phyloP scores from a whole-genome alignment of 2,888 invertebrate genomes.

The Brenthis daphne region DNA sequence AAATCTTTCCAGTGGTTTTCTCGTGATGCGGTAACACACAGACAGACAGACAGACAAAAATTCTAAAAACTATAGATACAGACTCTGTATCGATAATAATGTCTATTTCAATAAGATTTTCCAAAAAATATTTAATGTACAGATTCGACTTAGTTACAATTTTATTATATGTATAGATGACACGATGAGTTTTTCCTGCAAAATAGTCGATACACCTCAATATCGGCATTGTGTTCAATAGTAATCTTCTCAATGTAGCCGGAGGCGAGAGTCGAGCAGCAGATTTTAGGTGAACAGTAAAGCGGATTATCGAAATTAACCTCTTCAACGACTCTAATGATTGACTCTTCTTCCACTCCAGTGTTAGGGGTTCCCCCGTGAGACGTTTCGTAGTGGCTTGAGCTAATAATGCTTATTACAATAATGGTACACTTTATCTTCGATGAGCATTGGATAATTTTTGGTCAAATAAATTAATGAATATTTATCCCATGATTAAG shows the following conservation, averaged over 20 bases:
- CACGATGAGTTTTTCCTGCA: slow-evolving; percentile 16
- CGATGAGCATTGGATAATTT: slow-evolving; percentile 21
- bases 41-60: too few species aligned
- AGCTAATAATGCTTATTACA: slow-evolving; percentile 42
- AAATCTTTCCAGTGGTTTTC: too few species aligned
- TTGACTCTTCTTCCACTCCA: slow-evolving; percentile 62
- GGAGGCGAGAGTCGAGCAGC: slow-evolving; percentile 37
- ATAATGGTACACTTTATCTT: slow-evolving; percentile 30
- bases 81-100: too few species aligned
- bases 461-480: slow-evolving; percentile 15
- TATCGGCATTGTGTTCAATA: slow-evolving; percentile 25
- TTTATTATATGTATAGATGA: neutral
- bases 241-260: slow-evolving; percentile 28
- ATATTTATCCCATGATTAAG: slow-evolving; percentile 4
- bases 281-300: slow-evolving; percentile 60
- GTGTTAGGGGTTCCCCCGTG: slow-evolving; percentile 50
- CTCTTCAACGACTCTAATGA: slow-evolving; percentile 70
- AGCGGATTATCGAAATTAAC: slow-evolving; percentile 78
- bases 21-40: too few species aligned
- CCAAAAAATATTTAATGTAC: too few species aligned
- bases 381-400: slow-evolving; percentile 31
- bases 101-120: too few species aligned
- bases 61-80: too few species aligned
- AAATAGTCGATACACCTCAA: slow-evolving; percentile 12
- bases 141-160: too few species aligned